These are phyloP conservation scores for Trachemys scripta DNA, from an alignment of 2,113 vertebrate species.

Conservation along the genomic window DNA sequence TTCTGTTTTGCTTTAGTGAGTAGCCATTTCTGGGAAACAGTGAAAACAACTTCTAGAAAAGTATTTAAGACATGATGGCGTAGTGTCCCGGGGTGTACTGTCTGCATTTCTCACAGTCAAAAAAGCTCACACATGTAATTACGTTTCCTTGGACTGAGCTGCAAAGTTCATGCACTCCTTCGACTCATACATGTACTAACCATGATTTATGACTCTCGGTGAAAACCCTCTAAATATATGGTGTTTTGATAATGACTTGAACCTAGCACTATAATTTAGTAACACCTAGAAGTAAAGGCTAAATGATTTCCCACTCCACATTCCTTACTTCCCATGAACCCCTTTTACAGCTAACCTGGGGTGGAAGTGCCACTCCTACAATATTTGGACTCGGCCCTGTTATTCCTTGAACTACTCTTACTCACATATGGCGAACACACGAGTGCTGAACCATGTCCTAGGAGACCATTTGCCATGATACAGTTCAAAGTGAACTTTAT, in stretches of 20 bases:
- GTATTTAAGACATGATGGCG: slow-evolving; percentile 21
- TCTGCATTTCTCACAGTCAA: slow-evolving; percentile 57
- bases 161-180: slow-evolving; percentile 61
- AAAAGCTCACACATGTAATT: slow-evolving; percentile 49
- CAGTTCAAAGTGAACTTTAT: slow-evolving; percentile 82
- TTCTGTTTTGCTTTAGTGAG: slow-evolving; percentile 5
- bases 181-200: slow-evolving; percentile 61
- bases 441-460: slow-evolving; percentile 70
- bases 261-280: slow-evolving; percentile 68
- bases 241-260: slow-evolving; percentile 72
- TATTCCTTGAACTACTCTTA: slow-evolving; percentile 44
- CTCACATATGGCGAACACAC: slow-evolving; percentile 77
- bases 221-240: slow-evolving; percentile 70
- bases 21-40: slow-evolving; percentile 35
- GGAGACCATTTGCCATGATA: slow-evolving; percentile 73
- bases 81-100: slow-evolving; percentile 50
- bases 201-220: slow-evolving; percentile 69
- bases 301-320: slow-evolving; percentile 76
- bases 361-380: slow-evolving; percentile 63
- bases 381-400: slow-evolving; percentile 57
- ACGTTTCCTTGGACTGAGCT: slow-evolving; percentile 47
- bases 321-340: slow-evolving; percentile 77
- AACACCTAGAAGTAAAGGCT: slow-evolving; percentile 76
- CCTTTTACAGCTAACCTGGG: slow-evolving; percentile 71
- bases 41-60: slow-evolving; percentile 23